Conservation (phyloP, 2,888 invertebrate genomes). For the Electrophaes corylata region DNA sequence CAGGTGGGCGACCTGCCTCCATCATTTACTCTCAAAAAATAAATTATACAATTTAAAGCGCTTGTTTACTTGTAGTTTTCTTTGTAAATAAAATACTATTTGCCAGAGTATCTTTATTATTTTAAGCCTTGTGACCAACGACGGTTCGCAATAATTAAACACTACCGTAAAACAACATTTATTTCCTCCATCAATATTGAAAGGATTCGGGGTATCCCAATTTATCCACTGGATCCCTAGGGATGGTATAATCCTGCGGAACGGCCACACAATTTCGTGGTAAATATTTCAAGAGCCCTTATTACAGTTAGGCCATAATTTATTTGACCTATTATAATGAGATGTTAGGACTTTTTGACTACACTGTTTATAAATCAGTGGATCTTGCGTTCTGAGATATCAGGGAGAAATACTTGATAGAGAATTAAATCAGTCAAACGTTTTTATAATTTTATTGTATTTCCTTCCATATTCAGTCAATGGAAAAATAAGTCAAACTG, state of each 20-base stretch:
- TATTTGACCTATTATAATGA: neutral
- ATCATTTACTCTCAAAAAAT: too few relatives aligned
- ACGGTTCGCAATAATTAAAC: neutral
- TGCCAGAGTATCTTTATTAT: too few relatives aligned
- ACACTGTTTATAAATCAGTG: neutral
- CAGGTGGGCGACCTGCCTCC: too few relatives aligned
- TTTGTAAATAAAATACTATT: too few relatives aligned
- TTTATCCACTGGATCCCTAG: constrained; percentile 51
- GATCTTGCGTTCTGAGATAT: too few relatives aligned
- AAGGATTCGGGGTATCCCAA: constrained; percentile 36
- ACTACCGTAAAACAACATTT: constrained; percentile 1
- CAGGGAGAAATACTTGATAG: too few relatives aligned
- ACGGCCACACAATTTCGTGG: constrained; percentile 53
- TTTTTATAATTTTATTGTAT: too few relatives aligned
- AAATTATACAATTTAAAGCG: too few relatives aligned
- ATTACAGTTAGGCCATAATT: neutral
- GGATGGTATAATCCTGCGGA: constrained; percentile 57
- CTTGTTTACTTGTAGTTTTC: too few relatives aligned
- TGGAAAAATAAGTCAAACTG: too few relatives aligned
- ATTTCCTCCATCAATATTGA: constrained; percentile 37
- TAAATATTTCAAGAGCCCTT: constrained; percentile 39
- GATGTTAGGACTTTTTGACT: neutral
- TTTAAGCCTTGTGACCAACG: neutral
- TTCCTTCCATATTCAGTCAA: too few relatives aligned
- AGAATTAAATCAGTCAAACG: too few relatives aligned